These are phyloP conservation scores for Micromussa lordhowensis DNA, from an alignment of 92 coral and sea anemone genomes.

Conservation along the genomic window DNA sequence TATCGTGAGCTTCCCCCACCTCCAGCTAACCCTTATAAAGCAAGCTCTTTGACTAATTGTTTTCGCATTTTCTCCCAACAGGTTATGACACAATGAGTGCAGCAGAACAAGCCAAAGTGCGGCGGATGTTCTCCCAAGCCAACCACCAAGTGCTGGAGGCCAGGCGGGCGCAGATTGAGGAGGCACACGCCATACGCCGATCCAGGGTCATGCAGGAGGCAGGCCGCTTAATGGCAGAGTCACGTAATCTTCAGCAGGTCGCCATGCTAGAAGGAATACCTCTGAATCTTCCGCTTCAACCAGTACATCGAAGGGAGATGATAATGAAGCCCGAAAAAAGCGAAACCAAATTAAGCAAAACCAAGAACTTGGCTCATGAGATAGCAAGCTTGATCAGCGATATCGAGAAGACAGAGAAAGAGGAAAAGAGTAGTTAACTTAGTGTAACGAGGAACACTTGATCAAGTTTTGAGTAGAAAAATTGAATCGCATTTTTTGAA, in stretches of 20 bases:
- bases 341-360: conserved; percentile 3
- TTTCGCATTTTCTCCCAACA: neutral
- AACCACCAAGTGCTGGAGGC: conserved; percentile 31
- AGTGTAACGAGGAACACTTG: neutral
- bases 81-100: conserved; percentile 40
- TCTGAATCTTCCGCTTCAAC: conserved; percentile 10
- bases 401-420: conserved; percentile 27
- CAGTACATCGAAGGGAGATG: conserved; percentile 8
- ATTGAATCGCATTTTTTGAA: too few species aligned
- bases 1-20: neutral
- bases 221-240: conserved; percentile 34
- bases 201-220: conserved; percentile 42
- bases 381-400: conserved; percentile 29
- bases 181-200: conserved; percentile 26
- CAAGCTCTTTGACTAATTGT: neutral
- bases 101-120: conserved; percentile 11
- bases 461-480: neutral
- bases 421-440: neutral
- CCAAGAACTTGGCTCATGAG: conserved; percentile 18
- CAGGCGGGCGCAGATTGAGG: conserved; percentile 26
- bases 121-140: conserved; percentile 33
- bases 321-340: conserved; percentile 10
- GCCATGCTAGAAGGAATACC: conserved; percentile 48
- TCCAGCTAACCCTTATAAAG: neutral
- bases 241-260: conserved; percentile 41